Conservation (phyloP, 2,888 invertebrate species). For the Julus scandinavius region DNA sequence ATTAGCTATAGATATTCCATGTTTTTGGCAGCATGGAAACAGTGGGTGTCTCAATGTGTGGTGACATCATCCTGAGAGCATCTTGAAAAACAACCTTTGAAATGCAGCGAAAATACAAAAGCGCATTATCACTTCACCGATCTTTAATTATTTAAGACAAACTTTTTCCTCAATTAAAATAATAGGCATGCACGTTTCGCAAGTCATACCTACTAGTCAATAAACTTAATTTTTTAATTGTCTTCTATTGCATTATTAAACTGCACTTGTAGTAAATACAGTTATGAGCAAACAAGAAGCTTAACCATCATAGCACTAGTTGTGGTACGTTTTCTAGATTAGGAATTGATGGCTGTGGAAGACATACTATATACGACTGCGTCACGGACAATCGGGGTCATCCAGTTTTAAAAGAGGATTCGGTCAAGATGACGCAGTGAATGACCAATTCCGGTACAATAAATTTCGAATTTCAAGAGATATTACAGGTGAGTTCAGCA, state of each 20-base stretch:
- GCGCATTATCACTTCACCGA: conserved; percentile 20
- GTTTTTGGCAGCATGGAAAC: not conserved
- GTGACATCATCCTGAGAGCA: not conserved
- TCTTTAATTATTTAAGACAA: not conserved
- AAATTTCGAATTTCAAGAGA: not conserved
- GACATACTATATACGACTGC: not conserved
- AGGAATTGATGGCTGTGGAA: not conserved
- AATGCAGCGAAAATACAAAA: conserved; percentile 1
- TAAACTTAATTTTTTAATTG: not conserved
- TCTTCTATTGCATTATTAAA: not conserved
- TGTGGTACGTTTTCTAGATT: not conserved
- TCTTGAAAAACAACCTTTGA: not conserved
- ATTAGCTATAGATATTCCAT: not conserved
- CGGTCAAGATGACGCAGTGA: not conserved
- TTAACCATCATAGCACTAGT: not conserved
- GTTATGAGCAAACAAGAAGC: not conserved
- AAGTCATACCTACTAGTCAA: conserved; percentile 35
- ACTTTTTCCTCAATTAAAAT: conserved; percentile 37
- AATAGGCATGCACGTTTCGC: conserved; percentile 27
- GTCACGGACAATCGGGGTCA: not conserved
- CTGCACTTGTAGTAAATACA: not conserved
- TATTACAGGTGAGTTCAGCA: not conserved
- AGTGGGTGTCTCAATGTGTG: not conserved
- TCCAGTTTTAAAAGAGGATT: not conserved
- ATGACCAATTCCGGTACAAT: not conserved